These are phyloP conservation scores for Drosophila bocki DNA, from an alignment of 1,140 invertebrate genomes.

Conservation along the genomic window DNA sequence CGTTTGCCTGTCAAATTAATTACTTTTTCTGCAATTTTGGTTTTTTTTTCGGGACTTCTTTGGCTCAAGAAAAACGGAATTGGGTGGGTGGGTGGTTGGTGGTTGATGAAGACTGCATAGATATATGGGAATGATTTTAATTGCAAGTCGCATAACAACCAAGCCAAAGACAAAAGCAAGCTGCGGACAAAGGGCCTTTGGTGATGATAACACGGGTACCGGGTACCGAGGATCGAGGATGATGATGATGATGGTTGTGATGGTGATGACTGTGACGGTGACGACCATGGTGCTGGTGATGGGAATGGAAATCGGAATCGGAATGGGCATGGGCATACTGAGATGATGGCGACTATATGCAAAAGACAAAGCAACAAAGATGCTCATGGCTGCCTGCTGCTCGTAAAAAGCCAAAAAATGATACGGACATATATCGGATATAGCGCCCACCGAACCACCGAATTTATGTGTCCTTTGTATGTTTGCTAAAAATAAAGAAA, in stretches of 20 bases:
- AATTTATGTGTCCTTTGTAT: conserved; percentile 64
- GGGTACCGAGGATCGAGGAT: conserved; percentile 24
- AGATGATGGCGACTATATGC: conserved; percentile 6
- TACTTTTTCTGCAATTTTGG: conserved; percentile 38
- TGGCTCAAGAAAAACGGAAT: background rate
- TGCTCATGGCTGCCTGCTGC: background rate
- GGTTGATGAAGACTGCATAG: conserved; percentile 50
- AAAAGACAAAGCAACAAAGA: conserved; percentile 58
- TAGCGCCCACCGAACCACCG: conserved; percentile 11
- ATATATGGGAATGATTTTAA: conserved; percentile 71
- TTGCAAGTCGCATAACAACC: conserved; percentile 52
- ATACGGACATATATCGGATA: conserved; percentile 27
- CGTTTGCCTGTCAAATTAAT: conserved; percentile 73
- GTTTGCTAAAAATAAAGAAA: conserved; percentile 15
- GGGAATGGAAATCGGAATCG: conserved; percentile 3
- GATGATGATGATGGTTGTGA: conserved; percentile 4
- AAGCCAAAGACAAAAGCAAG: conserved; percentile 42
- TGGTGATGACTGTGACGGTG: conserved; percentile 21
- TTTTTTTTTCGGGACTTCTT: conserved; percentile 28
- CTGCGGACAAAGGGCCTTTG: conserved; percentile 58
- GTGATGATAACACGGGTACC: conserved; percentile 37
- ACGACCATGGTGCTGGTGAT: conserved; percentile 20
- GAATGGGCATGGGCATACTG: background rate
- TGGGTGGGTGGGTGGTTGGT: conserved; percentile 1
- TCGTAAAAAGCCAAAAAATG: conserved; percentile 72